Conservation (phyloP, 2,113 vertebrate genomes). For the Lepisosteus osseus region DNA sequence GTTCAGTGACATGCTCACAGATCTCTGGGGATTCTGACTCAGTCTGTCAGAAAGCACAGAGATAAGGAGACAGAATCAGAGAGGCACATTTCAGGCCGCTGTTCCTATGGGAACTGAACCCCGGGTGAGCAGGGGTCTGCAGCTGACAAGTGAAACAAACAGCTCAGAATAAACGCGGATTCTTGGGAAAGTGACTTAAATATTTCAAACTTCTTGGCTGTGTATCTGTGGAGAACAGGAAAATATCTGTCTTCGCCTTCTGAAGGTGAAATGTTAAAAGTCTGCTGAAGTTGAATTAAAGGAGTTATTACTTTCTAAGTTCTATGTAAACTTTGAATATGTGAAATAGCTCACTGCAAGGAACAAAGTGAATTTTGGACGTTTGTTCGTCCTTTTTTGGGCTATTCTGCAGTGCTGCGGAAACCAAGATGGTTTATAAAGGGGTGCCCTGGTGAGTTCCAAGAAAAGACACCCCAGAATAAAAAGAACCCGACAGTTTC, state of each 20-base stretch:
- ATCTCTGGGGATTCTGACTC: slow-evolving; percentile 30
- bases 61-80: slow-evolving; percentile 27
- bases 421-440: too few species aligned
- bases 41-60: slow-evolving; percentile 14
- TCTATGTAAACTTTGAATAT: too few species aligned
- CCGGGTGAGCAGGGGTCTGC: slow-evolving; percentile 12
- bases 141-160: slow-evolving; percentile 40
- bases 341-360: too few species aligned
- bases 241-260: background rate
- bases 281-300: too few species aligned
- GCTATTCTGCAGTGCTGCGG: too few species aligned
- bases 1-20: slow-evolving; percentile 13
- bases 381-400: too few species aligned
- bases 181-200: slow-evolving; percentile 41
- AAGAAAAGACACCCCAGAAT: too few species aligned
- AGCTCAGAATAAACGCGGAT: slow-evolving; percentile 28
- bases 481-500: too few species aligned
- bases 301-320: too few species aligned
- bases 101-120: slow-evolving; percentile 35
- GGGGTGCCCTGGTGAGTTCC: too few species aligned
- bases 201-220: slow-evolving; percentile 28
- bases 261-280: slow-evolving; percentile 5
- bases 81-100: slow-evolving; percentile 18
- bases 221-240: slow-evolving; percentile 11
- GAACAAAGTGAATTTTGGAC: too few species aligned